Evolutionary conservation across 2,888 invertebrate species (phyloP), one percentile per base, ranked within the genome.

Genomic region (Exocentrus adspersus): DNA sequence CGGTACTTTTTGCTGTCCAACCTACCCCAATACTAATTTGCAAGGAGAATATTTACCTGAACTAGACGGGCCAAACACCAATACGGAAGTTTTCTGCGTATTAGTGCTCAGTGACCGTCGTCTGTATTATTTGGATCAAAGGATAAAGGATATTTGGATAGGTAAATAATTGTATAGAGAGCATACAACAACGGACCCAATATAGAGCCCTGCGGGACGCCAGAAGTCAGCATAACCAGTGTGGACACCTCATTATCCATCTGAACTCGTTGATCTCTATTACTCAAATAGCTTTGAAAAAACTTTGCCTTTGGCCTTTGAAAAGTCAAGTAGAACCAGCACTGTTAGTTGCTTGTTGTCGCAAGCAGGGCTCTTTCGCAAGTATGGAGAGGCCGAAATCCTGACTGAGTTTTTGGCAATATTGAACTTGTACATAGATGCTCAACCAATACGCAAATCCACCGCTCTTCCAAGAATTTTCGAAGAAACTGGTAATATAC

Each of bases 401-500:
- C 37, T 7, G 28, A 28, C 41, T 53, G 53, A 20, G 7, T 21
- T 14, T 17, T 7, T 5, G 37, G 53, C 19, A 53, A 14, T 16
- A 37, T 53, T 12, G n/a, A 16, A 17, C 21, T 10, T 17, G 7
- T 10, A n/a, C n/a, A 12, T 37, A 54, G 4, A 19, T 20, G 20
- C 10, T 14, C 10, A 12, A 2, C 7, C 6, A 54, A 5, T 12
- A n/a, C 42, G 54, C 16, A 32, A 5, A 5, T 54, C 42, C 4
- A 54, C n/a, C 19, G 42, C 42, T 41, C 17, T 42, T 43, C 24
- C 30, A 9, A 21, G 24, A 3, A 45, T 6, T 45, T 56, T 32
- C 16, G 28, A n/a, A 10, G 21, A 45, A 9, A 43, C 19, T 56
- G 21, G 42, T 16, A 56, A 14, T 7, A 45, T 56, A 21, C 45